phyloP scores from a whole-genome alignment of 2,888 invertebrate genomes.

The Hoplodrina ambigua region DNA sequence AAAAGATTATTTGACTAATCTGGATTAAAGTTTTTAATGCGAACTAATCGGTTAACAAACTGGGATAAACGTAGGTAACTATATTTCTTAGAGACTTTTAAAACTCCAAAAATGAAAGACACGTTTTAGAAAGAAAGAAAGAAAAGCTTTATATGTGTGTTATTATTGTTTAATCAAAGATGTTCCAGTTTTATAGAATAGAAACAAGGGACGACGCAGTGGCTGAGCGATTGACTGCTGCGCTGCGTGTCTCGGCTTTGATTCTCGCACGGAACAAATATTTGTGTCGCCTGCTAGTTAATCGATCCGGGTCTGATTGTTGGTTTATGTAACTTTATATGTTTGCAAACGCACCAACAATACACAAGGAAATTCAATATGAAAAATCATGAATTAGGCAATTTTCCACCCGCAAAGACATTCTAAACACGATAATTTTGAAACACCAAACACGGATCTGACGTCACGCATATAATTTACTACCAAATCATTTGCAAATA shows the following conservation, averaged over 20 bases:
- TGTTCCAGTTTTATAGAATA: background rate
- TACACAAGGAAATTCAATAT: too few relatives aligned
- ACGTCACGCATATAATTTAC: slow-evolving; percentile 20
- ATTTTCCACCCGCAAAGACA: slow-evolving; percentile 8
- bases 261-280: background rate
- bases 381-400: too few relatives aligned
- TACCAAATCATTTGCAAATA: slow-evolving; percentile 61
- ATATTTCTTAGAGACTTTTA: slow-evolving; percentile 30
- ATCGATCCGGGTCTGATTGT: background rate
- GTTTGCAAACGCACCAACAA: too few relatives aligned
- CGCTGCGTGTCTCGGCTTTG: too few relatives aligned
- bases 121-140: too few relatives aligned
- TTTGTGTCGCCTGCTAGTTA: background rate
- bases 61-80: slow-evolving; percentile 42
- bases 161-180: background rate
- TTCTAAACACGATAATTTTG: slow-evolving; percentile 6
- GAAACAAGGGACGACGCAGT: too few relatives aligned
- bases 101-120: slow-evolving; percentile 5
- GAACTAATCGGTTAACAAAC: slow-evolving; percentile 54
- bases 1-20: slow-evolving; percentile 35
- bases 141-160: too few relatives aligned
- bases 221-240: too few relatives aligned
- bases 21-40: slow-evolving; percentile 52
- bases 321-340: background rate
- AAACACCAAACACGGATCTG: slow-evolving; percentile 4